Conservation (phyloP, 2,113 vertebrate genomes). For the Copsychus sechellarum region DNA sequence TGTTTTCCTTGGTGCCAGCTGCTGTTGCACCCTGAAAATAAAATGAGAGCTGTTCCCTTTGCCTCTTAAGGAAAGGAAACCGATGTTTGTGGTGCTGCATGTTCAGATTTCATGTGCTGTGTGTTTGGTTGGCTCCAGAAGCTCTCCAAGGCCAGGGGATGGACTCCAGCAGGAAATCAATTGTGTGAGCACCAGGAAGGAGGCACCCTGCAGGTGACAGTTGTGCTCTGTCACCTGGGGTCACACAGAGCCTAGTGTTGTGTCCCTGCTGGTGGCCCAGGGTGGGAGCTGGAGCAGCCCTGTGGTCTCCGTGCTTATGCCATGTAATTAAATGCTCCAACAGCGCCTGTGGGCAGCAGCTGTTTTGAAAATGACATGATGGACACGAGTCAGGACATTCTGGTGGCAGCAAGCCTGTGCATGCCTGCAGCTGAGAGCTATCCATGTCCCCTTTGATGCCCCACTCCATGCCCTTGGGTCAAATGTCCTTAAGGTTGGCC, state of each 20-base stretch:
- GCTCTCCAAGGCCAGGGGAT: background rate
- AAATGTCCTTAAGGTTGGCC: constrained; percentile 27
- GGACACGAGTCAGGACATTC: background rate
- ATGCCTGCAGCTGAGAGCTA: background rate
- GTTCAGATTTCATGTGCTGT: background rate
- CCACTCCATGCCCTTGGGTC: background rate
- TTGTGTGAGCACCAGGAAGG: background rate
- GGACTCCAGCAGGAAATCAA: background rate
- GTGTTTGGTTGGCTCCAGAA: background rate
- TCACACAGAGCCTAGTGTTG: rapidly evolving
- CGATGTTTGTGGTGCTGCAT: rapidly evolving
- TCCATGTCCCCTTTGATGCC: background rate
- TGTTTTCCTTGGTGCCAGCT: constrained; percentile 25
- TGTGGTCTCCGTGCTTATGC: background rate
- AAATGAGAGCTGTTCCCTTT: background rate
- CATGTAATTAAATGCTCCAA: background rate
- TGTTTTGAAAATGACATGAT: constrained; percentile 22
- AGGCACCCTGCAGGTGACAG: background rate
- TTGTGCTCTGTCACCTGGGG: rapidly evolving
- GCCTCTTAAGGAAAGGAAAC: constrained; percentile 10
- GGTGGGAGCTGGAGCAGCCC: background rate
- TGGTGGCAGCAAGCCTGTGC: constrained; percentile 21
- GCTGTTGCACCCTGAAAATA: constrained; percentile 4
- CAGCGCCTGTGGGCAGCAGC: background rate
- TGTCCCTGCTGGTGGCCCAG: background rate